Conservation (phyloP, 35 echinoderm and acorn worm species). For the Eucidaris tribuloides region DNA sequence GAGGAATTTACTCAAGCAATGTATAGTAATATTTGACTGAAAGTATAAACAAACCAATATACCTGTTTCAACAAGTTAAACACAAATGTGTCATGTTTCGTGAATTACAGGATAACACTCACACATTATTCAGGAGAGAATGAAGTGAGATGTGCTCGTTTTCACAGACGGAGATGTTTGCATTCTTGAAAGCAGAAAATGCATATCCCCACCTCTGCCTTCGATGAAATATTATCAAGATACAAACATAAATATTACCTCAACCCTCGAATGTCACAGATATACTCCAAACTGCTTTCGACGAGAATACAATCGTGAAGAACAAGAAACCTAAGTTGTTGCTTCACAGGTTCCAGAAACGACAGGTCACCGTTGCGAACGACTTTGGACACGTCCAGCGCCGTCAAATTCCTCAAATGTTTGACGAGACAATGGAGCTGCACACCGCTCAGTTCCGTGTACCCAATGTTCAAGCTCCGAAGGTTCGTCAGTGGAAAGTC, state of each 20-base stretch:
- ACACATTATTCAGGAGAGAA: no score
- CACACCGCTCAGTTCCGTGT: constrained; percentile 51
- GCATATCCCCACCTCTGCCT: no score
- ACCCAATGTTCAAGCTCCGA: constrained; percentile 71
- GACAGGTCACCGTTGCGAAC: constrained; percentile 84
- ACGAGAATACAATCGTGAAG: constrained; percentile 86
- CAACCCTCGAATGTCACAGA: constrained; percentile 46
- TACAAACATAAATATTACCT: constrained; percentile 52
- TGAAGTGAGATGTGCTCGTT: no score
- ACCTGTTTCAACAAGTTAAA: no score
- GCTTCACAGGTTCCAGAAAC: constrained; percentile 49
- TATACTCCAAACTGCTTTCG: constrained; percentile 46
- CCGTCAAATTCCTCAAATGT: constrained; percentile 46
- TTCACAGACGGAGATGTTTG: no score
- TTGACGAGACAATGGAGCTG: constrained; percentile 65
- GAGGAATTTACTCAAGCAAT: no score
- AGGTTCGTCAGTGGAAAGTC: constrained; percentile 68
- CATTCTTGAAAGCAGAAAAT: no score
- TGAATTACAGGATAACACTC: no score
- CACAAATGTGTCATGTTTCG: no score
- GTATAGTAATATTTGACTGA: no score
- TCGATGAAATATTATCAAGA: no score
- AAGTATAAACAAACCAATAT: no score
- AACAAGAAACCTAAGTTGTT: constrained; percentile 62
- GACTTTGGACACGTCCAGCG: constrained; percentile 72